Base-by-base conservation (phyloP, 2,797 vertebrate species). In the Heterohyrax brucei region DNA sequence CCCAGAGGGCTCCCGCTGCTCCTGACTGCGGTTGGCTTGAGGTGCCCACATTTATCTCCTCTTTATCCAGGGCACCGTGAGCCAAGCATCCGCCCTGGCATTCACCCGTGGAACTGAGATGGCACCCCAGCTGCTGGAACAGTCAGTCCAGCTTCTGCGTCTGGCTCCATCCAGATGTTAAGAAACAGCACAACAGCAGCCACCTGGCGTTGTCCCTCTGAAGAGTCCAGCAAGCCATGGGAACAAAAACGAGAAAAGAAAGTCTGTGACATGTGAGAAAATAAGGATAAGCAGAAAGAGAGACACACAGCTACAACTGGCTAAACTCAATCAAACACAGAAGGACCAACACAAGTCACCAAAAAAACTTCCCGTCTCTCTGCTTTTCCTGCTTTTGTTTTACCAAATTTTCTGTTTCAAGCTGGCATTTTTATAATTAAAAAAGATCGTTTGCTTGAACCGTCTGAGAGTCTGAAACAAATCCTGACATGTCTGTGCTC, bases 381-480 rank as follows among this genome's bases (percentile, higher is more conserved):
- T 26, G 12, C 79, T 92, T 93, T 75, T 83, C 48, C 46, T 61
- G 73, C 14, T 21, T 88, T 82, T 90, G 72, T 94, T 93, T 39
- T 77, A 84, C 30, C 21, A 68, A 90, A 82, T 87, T 85, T 84
- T 91, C 75, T 93, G 61, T 84, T 82, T 79, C 6, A 56, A 79
- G 13, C 72, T 72, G 81, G 61, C 48, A 85, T 70, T 93, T 92
- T 80, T 87, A 68, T 75, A 68, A 89, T 92, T 94, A 2, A 82
- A 73, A 92, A 90, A 92, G n/a, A 61, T 33, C 2, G 2, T 77
- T 83, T 91, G 72, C 46, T 88, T 89, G 91, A 96, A 96, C 22
- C 53, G 46, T 72, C 53, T 79, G 50, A 94, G 66, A 70, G 85
- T 50, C 48, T 72, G n/a, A 91, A 78, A 84, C 64, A 95, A 95